Evolutionary conservation across 1,140 invertebrate species (phyloP), one percentile per base, ranked within the genome.

Genomic region (Grapholita molesta): DNA sequence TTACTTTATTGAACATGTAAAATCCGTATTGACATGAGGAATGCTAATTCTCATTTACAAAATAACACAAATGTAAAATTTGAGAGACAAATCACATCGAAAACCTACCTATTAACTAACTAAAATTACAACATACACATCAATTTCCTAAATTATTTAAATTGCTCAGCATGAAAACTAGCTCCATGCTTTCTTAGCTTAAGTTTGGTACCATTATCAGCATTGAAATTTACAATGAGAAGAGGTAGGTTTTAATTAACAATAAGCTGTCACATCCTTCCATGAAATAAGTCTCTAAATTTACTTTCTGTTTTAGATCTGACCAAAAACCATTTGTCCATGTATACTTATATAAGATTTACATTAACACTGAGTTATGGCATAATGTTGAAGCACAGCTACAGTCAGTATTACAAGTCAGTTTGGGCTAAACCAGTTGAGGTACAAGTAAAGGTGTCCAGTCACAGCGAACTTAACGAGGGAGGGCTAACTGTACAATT

Each of bases 1-100:
- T 92, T 92, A 92, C 86, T 92, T 92, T 92, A 90, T 92, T 92
- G 91, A 92, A 92, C 89, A 92, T 92, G 90, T 92, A 92, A 92
- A 92, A 91, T 88, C 89, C 89, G 83, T 91, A 89, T 92, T 89
- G 92, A 92, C 90, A 92, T 89, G 90, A 92, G 92, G 92, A 92
- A 92, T 92, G 92, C 90, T 92, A 92, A 85, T 92, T 88, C 89
- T 90, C 88, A 91, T 91, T 90, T 89, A 92, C 83, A 92, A 90
- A 92, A 91, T 90, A 92, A 92, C 90, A 92, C 88, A 90, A 89
- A 92, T 91, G 88, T 91, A 89, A 90, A 91, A 91, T 90, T 90
- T 90, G 73, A 91, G 87, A 89, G 90, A 92, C 92, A 91, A 92
- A 92, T 90, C 90, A 90, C 88, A 89, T 92, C 83, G 82, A 88